A percentile compares a stretch with the other conserved stretches of the same genome.
Conservation (phyloP, 2,797 vertebrate genomes). For the Valencia hispanica region DNA sequence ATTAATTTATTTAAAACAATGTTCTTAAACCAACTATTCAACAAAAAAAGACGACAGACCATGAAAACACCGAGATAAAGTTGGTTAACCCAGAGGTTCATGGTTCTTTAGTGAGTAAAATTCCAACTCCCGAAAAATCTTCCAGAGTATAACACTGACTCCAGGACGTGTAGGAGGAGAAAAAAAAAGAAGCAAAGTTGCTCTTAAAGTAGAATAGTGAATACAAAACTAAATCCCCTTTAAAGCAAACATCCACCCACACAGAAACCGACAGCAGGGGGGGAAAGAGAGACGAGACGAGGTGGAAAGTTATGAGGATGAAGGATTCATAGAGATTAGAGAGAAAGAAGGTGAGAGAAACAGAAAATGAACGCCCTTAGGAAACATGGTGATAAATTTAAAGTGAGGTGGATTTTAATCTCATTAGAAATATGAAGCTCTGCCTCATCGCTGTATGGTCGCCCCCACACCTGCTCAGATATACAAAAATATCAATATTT, state of each 20-base stretch:
- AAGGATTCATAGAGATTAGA: slow-evolving; percentile 4
- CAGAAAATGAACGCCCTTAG: background rate
- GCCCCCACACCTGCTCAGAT: background rate
- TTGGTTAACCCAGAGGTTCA: background rate
- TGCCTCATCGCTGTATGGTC: slow-evolving; percentile 2
- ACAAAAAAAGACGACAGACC: background rate
- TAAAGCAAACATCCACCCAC: slow-evolving; percentile 11
- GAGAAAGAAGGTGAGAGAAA: background rate
- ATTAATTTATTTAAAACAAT: background rate
- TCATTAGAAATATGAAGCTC: slow-evolving; percentile 10
- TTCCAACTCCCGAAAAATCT: background rate
- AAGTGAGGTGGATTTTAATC: background rate
- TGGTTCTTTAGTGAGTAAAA: background rate
- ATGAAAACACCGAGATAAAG: background rate
- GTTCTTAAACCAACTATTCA: too few species aligned
- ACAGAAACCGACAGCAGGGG: background rate
- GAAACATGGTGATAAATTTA: slow-evolving; percentile 14
- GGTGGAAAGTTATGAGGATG: background rate
- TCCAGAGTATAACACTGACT: background rate
- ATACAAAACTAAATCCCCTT: slow-evolving; percentile 29
- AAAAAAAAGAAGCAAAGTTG: slow-evolving; percentile 4
- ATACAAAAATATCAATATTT: background rate
- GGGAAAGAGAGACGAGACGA: background rate
- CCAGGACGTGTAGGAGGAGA: background rate
- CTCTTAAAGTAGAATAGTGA: slow-evolving; percentile 7